A percentile compares a stretch with the other conserved stretches of the same genome.
Conservation (phyloP, 2,888 invertebrate genomes). For the Eristalis tenax region DNA sequence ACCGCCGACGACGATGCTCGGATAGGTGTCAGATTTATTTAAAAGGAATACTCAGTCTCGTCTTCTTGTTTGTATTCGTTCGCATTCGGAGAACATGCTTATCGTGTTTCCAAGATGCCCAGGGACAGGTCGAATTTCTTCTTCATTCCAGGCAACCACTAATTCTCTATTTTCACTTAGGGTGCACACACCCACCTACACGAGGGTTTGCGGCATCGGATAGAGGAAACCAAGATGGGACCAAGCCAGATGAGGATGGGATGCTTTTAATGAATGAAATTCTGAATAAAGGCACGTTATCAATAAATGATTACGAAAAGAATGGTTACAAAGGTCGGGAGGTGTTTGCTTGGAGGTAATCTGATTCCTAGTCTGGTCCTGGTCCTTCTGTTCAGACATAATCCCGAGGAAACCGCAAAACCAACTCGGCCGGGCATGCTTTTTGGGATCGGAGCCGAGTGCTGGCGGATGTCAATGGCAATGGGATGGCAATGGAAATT, state of each 20-base stretch:
- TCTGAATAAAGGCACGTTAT: constrained; percentile 34
- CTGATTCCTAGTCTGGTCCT: neutral
- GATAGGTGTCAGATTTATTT: constrained; percentile 64
- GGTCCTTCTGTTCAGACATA: neutral
- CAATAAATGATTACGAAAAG: constrained; percentile 11
- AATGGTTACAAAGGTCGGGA: neutral
- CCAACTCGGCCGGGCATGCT: neutral
- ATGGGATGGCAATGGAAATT: neutral
- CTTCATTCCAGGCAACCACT: constrained; percentile 51
- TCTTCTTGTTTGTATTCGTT: constrained; percentile 1
- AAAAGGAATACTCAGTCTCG: constrained; percentile 16
- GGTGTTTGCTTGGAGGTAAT: neutral
- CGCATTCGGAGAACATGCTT: constrained; percentile 13
- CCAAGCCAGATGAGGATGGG: constrained; percentile 2
- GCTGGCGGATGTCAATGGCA: neutral
- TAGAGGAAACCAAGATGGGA: neutral
- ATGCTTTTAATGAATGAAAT: constrained; percentile 43
- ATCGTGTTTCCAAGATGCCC: constrained; percentile 45
- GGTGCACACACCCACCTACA: constrained; percentile 17
- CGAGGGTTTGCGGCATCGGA: constrained; percentile 29
- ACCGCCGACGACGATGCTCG: neutral
- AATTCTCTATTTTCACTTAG: constrained; percentile 47
- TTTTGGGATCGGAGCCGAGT: neutral
- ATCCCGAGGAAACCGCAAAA: neutral
- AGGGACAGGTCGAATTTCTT: constrained; percentile 52